Evolutionary conservation across 2,888 invertebrate species (phyloP).

Genomic region (Drosophila tanythrix): DNA sequence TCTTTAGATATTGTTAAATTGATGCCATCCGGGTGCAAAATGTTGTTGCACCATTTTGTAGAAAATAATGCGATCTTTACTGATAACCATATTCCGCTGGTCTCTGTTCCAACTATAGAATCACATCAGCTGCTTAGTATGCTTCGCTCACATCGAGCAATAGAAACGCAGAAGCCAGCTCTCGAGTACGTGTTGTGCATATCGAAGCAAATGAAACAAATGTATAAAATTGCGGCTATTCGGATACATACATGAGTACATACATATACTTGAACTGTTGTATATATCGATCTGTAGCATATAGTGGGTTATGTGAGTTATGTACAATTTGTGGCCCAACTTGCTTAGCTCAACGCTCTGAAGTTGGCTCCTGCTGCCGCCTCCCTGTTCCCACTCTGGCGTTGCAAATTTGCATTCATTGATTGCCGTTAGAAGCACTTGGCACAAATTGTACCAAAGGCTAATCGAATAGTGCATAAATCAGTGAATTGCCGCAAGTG

Average conservation of each 20-base stretch:
- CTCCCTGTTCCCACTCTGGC: conserved; percentile 18
- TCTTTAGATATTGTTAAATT: not conserved
- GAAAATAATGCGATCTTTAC: conserved; percentile 9
- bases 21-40: conserved; percentile 9
- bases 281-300: conserved; percentile 16
- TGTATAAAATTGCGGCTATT: conserved; percentile 1
- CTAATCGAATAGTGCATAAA: conserved; percentile 15
- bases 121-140: conserved; percentile 37
- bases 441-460: conserved; percentile 45
- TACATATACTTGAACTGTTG: not conserved
- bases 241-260: conserved; percentile 6
- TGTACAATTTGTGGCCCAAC: conserved; percentile 11
- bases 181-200: conserved; percentile 35
- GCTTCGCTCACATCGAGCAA: conserved; percentile 43
- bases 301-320: conserved; percentile 19
- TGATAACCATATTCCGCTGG: conserved; percentile 22
- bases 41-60: conserved; percentile 23
- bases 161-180: conserved; percentile 35
- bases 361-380: conserved; percentile 1
- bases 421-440: conserved; percentile 56
- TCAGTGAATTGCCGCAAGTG: not conserved
- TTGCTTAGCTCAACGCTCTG: not conserved
- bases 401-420: conserved; percentile 52
- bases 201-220: conserved; percentile 9
- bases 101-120: conserved; percentile 5